Evolutionary conservation across 2,113 vertebrate genomes (phyloP), one percentile per base, ranked within the genome.

Genomic region (Chaetodon auriga): DNA sequence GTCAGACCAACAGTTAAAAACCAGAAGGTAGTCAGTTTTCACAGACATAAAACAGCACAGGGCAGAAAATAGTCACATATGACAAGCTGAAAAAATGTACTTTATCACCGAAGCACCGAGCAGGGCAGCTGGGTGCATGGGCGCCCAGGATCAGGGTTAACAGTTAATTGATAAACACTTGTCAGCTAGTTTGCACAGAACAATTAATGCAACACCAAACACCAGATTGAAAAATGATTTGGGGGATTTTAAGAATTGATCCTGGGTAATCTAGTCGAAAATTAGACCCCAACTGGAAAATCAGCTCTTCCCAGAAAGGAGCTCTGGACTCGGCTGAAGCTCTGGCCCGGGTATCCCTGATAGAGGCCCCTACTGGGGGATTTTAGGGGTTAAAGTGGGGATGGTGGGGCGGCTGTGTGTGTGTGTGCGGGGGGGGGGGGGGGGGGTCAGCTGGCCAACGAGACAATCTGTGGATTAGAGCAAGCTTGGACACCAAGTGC

Each of bases 381-480:
- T 80, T 78, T 82, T 8, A 60, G 57, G 65, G 81, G 62, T 75
- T 81, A 53, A 84, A 75, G 51, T 69, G 10, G 25, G 53, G 25
- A 13, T 57, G 83, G 36, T 46, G 53, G 21, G 38, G 55, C 54
- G 43, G 43, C 45, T 54, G 68, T 64, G 43, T 23, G 48, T 23
- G 74, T 13, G 53, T 7, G 64, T 49, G 51, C 54, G 68, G 58
- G n/a, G 14, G 46, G 30, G 65, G 46, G 30, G 65, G 3, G 8
- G 14, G 65, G 11, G n/a, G 48, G 82, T 92, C 84, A 82, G 82
- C 81, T 89, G 82, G 80, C 79, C 84, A 91, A 84, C 82, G 79
- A 89, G 89, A 91, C 92, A 90, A 90, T 92, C 89, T 90, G 86
- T 85, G 92, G 93, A 93, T 94, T 94, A 94, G 83, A 83, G 79